These are phyloP conservation scores for Hesperia comma DNA, from an alignment of 2,888 invertebrate genomes.

Conservation along the genomic window DNA sequence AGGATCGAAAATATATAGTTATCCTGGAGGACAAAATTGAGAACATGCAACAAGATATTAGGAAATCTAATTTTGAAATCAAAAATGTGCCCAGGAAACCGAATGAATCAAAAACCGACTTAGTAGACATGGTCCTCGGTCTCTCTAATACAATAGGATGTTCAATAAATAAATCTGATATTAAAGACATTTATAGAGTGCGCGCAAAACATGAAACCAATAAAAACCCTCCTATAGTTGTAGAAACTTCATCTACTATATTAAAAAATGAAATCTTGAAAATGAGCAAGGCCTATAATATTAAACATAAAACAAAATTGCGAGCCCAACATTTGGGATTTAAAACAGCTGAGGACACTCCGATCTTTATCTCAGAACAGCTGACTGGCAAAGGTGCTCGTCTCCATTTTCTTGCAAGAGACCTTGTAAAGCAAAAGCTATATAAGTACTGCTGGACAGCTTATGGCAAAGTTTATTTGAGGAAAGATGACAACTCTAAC, in stretches of 20 bases:
- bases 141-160: constrained; percentile 21
- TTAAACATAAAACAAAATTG: neutral
- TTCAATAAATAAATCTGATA: neutral
- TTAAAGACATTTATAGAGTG: constrained; percentile 15
- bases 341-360: neutral
- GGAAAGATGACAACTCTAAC: neutral
- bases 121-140: constrained; percentile 13
- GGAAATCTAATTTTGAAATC: constrained; percentile 28
- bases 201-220: neutral
- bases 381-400: neutral
- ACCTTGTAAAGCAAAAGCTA: neutral
- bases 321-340: neutral
- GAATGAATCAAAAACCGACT: constrained; percentile 17
- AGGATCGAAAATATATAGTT: neutral
- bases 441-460: neutral
- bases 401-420: neutral
- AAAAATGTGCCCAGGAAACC: constrained; percentile 28
- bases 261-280: neutral
- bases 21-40: constrained; percentile 29
- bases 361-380: neutral
- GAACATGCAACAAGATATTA: constrained; percentile 18
- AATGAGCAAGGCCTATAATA: neutral
- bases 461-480: neutral
- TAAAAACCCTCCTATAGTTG: too few species aligned
- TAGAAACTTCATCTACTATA: neutral